phyloP scores from a whole-genome alignment of 2,888 invertebrate genomes.

The Drosophila rellima region DNA sequence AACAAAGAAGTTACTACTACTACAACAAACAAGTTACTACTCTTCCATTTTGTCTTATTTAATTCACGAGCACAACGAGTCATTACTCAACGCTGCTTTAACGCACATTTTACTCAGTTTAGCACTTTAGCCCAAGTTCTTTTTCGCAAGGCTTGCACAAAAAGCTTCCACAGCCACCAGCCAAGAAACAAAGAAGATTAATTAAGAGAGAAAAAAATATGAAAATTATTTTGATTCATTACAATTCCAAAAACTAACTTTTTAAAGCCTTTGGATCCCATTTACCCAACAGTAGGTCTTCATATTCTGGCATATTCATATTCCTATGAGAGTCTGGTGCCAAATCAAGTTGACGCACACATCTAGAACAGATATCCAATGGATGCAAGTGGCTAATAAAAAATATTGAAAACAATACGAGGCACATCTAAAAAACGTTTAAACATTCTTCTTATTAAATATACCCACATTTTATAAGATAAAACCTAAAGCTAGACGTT shows the following conservation, averaged over 20 bases:
- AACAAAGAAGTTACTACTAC: no score
- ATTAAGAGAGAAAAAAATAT: constrained; percentile 82
- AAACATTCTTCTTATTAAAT: no score
- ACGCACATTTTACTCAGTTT: constrained; percentile 36
- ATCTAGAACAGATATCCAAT: no score
- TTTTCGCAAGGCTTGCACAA: constrained; percentile 44
- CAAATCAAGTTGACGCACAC: neutral
- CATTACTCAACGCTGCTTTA: neutral
- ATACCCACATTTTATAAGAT: no score
- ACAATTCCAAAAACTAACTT: neutral
- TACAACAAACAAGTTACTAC: no score
- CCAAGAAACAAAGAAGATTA: constrained; percentile 78
- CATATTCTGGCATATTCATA: neutral
- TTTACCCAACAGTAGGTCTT: neutral
- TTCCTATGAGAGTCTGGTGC: no score
- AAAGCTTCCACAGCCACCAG: constrained; percentile 30
- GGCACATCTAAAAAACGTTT: no score
- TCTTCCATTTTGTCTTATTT: constrained; percentile 3
- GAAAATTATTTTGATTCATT: constrained; percentile 37
- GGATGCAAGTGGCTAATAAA: no score
- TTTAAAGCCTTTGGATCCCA: constrained; percentile 1
- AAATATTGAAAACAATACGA: no score
- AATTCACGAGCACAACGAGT: constrained; percentile 1
- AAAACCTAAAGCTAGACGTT: no score
- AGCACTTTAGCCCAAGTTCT: constrained; percentile 48